Evolutionary conservation across 2,113 vertebrate genomes (phyloP), one percentile per base, ranked within the genome.

Genomic region (Polypterus senegalus): DNA sequence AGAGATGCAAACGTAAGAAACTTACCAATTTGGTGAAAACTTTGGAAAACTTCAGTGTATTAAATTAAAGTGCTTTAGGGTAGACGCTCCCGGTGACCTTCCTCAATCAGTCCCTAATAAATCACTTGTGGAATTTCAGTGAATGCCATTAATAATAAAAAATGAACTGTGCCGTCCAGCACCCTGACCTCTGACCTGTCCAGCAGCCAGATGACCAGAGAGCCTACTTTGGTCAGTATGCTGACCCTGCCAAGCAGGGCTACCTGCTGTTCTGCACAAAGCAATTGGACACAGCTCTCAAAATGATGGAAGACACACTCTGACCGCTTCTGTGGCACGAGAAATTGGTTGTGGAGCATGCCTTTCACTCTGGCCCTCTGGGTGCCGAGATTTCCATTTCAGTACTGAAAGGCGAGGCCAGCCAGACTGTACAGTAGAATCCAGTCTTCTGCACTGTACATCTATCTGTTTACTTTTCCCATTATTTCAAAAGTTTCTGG

Each of bases 241-340:
- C 67, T 67, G 80, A 77, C 82, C 83, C 82, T 51, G 62, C 84
- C 85, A 85, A 81, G 87, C 80, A 78, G 72, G 82, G 86, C 89
- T 91, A 94, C 94, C 93, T 96, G 93, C 92, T 97, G 96, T 85
- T 93, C 77, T 62, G 61, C 63, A 86, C 91, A 97, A 97, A 84
- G 86, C 82, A 68, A 88, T 91, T 78, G 67, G 91, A 92, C 89
- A 91, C 91, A 90, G 88, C 83, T 79, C 85, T 92, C 77, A 80
- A 77, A 76, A 85, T 84, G 89, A 93, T 90, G 92, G 82, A 96
- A 85, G 83, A 79, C 75, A 63, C 75, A 86, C 77, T 80, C 83
- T 85, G 84, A 84, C 84, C 82, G 79, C 62, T 80, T 69, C 68
- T 67, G 61, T 59, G 44, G 7, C 51, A 47, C 6, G 44, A 53